Evolutionary conservation across 1,140 invertebrate species (phyloP).

Genomic region (Aphelenchoides besseyi): DNA sequence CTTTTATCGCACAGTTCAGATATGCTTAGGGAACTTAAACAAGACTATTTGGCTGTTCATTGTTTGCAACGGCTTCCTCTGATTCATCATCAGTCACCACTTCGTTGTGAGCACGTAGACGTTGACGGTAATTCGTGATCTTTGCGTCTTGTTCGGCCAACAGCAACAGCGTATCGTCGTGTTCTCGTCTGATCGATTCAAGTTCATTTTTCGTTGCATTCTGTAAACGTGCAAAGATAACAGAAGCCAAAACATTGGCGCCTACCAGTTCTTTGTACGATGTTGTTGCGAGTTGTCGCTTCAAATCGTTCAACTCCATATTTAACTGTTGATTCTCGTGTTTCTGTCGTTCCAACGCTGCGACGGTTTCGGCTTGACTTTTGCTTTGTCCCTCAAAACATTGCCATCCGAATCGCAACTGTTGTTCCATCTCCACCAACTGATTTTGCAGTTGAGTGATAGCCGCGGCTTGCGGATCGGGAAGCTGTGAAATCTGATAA

Average conservation of each 20-base stretch:
- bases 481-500: constrained; percentile 55
- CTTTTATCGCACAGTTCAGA: too few species aligned
- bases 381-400: constrained; percentile 51
- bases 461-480: constrained; percentile 44
- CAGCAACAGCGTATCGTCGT: constrained; percentile 81
- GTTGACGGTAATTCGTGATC: constrained; percentile 72
- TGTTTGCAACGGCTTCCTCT: background rate
- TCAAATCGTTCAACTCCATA: constrained; percentile 18
- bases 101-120: constrained; percentile 72
- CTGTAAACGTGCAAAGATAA: constrained; percentile 13
- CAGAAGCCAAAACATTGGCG: background rate
- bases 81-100: constrained; percentile 41
- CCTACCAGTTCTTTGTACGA: constrained; percentile 21
- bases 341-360: constrained; percentile 14
- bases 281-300: background rate
- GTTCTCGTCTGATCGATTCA: constrained; percentile 76
- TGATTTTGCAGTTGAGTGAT: constrained; percentile 44
- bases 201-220: constrained; percentile 66
- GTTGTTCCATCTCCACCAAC: constrained; percentile 45
- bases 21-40: too few species aligned
- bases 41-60: background rate
- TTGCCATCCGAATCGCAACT: constrained; percentile 56
- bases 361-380: constrained; percentile 24
- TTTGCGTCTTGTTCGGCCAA: constrained; percentile 79
- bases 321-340: background rate